Evolutionary conservation across 2,888 invertebrate species (phyloP).

Genomic region (Drosophila pseudotalamancana): DNA sequence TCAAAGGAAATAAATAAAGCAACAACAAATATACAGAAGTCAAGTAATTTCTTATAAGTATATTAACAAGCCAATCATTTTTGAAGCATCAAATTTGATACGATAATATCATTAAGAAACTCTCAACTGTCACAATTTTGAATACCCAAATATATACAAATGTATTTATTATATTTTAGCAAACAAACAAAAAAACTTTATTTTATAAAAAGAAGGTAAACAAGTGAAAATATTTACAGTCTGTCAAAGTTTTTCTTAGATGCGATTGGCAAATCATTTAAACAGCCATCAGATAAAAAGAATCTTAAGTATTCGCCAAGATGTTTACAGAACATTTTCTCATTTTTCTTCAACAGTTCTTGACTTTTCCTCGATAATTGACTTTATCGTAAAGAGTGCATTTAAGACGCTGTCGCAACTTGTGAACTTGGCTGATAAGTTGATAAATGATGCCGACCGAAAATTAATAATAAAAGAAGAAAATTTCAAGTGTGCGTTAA

Average conservation of each 20-base stretch:
- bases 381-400: slow-evolving; percentile 26
- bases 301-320: background rate
- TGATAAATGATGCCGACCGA: slow-evolving; percentile 39
- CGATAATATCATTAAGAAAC: too few relatives aligned
- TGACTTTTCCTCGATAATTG: slow-evolving; percentile 28
- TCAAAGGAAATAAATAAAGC: too few relatives aligned
- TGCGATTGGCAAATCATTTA: background rate
- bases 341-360: background rate
- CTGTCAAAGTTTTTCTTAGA: background rate
- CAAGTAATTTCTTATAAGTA: too few relatives aligned
- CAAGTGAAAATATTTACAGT: too few relatives aligned
- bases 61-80: too few relatives aligned
- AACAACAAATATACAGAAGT: too few relatives aligned
- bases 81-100: too few relatives aligned
- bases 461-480: slow-evolving; percentile 18
- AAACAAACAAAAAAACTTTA: too few relatives aligned
- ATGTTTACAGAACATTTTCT: background rate
- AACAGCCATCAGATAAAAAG: background rate
- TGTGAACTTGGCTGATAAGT: slow-evolving; percentile 32
- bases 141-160: too few relatives aligned
- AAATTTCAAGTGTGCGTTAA: background rate
- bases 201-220: too few relatives aligned
- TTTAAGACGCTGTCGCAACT: slow-evolving; percentile 27
- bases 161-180: too few relatives aligned
- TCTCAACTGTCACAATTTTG: too few relatives aligned